Evolutionary conservation across 2,797 vertebrate species (phyloP), one percentile per base, ranked within the genome.

Genomic region (Malurus splendens): DNA sequence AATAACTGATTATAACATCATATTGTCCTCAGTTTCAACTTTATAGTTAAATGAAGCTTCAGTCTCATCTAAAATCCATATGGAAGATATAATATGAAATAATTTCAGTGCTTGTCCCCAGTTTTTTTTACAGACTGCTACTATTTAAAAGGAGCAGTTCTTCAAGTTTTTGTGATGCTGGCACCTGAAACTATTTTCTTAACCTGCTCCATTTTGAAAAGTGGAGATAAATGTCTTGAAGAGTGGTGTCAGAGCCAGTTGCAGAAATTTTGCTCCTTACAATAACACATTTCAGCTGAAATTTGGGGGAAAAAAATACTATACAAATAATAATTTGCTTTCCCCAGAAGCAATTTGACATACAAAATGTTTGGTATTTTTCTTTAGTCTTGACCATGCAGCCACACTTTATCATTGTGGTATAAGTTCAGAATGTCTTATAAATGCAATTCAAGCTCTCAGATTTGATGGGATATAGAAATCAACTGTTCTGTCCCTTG

Each of bases 401-500:
- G 15, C 54, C 54, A 85, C 38, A 55, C 19, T 11, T 78, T 62
- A 32, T 72, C 25, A 9, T 12, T 45, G 51, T 45, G 18, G 6
- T 32, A 22, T 17, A 91, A 73, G 66, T 84, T 91, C 90, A 76
- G 42, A 75, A 80, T 41, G 17, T 33, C 45, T 89, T 86, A 33
- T 22, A 76, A 87, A 39, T 18, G 59, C 56, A 52, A 3, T 90
- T 66, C 44, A 81, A 32, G 13, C 33, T 68, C 70, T 79, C 17
- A 68, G 61, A 79, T 90, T 87, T 88, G 66, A 82, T 80, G 88
- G 33, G 54, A 67, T 61, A 71, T 33, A 78, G 83, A 82, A 59
- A 82, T 77, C 41, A 82, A 66, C 86, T 93, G 78, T 65, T 86
- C 76, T 95, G 92, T 96, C 65, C 93, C 85, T 65, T 94, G 95